Conservation (phyloP, 2,113 vertebrate species). For the Rafetus swinhoei region DNA sequence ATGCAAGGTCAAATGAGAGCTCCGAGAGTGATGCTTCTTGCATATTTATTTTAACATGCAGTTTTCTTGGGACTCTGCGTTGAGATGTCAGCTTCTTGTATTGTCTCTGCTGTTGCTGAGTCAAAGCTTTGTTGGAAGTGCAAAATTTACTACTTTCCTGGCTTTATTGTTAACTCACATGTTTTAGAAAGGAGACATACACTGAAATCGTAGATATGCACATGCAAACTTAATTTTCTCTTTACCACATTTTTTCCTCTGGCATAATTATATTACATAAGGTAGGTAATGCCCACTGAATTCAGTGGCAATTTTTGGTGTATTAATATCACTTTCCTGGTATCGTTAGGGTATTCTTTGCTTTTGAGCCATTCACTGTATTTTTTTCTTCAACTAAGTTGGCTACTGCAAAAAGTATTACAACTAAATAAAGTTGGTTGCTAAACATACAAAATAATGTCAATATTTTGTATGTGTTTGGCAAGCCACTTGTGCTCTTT, state of each 20-base stretch:
- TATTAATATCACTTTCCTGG: not conserved
- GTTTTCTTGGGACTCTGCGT: slow-evolving; percentile 37
- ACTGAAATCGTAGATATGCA: not conserved
- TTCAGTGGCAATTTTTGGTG: not conserved
- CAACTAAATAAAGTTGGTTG: not conserved
- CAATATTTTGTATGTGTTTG: not conserved
- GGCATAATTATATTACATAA: not conserved
- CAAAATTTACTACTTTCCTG: slow-evolving; percentile 6
- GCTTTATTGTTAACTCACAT: slow-evolving; percentile 34
- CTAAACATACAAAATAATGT: not conserved
- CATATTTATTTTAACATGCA: slow-evolving; percentile 24
- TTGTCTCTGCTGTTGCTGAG: slow-evolving; percentile 29
- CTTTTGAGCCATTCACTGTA: not conserved
- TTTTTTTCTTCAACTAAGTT: not conserved
- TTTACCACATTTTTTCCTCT: slow-evolving; percentile 37
- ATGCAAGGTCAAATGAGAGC: slow-evolving; percentile 21
- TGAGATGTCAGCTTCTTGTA: not conserved
- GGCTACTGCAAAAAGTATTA: not conserved
- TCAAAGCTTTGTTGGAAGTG: slow-evolving; percentile 26
- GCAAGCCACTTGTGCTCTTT: not conserved
- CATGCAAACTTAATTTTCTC: not conserved
- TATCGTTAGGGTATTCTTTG: not conserved
- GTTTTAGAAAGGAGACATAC: not conserved
- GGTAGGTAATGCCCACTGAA: not conserved
- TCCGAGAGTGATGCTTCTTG: slow-evolving; percentile 39